Base-by-base conservation (phyloP, 2,797 vertebrate genomes). In the Paedocypris micromegethes region DNA sequence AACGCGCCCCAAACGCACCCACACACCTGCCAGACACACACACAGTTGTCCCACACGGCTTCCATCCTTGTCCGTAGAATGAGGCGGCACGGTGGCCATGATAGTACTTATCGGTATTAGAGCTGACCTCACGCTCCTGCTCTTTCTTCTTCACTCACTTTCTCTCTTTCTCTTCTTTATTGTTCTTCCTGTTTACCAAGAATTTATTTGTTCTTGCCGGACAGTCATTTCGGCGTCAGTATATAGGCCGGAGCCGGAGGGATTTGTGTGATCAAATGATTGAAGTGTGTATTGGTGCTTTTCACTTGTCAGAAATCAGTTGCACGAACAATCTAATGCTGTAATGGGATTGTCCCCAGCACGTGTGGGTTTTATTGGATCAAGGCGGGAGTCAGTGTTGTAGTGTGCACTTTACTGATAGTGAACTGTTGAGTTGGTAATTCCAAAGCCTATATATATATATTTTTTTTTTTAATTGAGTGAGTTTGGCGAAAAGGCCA, bases 61-160 rank as follows among this genome's bases (percentile, higher is more conserved):
- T 66, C 70, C 65, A 72, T 77, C 63, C 72, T 58, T 70, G 49
- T 23, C 49, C 52, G 39, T 7, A 50, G 55, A 74, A 68, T 72
- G 56, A 72, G 57, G 44, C 9, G 43, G 65, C 9, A 40, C 54
- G 68, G 66, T 61, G 57, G 44, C 66, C 72, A 74, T 74, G 62
- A 69, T 63, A 60, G 62, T 61, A 49, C 68, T 72, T 66, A 74
- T 74, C 68, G 74, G 72, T 77, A 72, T 72, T 74, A 77, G 76
- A 75, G 43, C 72, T 74, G 75, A 77, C 69, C 75, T 77, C 72
- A 74, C 70, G 64, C 41, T 50, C 49, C 54, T 50, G 7, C 67
- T 60, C 52, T 60, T 42, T 9, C 48, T 37, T 6, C n/a, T 6
- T 41, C 42, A 46, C 48, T 58, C 49, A 0, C 0, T 47, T 51